phyloP scores from a whole-genome alignment of 2,888 invertebrate species.

The Camponotus fellah region DNA sequence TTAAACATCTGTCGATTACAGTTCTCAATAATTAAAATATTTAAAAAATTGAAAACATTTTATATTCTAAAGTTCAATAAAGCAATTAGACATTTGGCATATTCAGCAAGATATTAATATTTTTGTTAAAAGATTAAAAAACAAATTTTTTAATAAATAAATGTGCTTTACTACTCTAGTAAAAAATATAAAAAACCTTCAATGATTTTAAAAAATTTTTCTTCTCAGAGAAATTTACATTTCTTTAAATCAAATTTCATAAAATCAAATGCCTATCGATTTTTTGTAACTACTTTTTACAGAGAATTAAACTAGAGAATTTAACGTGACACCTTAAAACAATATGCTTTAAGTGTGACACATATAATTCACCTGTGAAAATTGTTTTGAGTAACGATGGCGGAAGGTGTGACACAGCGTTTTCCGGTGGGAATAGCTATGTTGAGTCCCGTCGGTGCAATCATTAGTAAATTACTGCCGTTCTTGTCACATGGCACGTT shows the following conservation, averaged over 20 bases:
- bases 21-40: too few relatives aligned
- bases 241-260: not conserved
- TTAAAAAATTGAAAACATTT: too few relatives aligned
- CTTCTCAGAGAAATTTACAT: not conserved
- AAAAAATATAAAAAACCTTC: not conserved
- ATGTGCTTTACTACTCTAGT: not conserved
- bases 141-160: not conserved
- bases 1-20: too few relatives aligned
- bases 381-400: slow-evolving; percentile 40
- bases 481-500: slow-evolving; percentile 87
- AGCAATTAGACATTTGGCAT: too few relatives aligned
- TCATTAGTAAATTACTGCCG: slow-evolving; percentile 90
- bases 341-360: too few relatives aligned
- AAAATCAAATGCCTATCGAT: not conserved
- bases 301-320: not conserved
- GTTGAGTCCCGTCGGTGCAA: slow-evolving; percentile 86
- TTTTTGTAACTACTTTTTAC: not conserved
- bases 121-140: too few relatives aligned
- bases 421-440: slow-evolving; percentile 37
- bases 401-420: slow-evolving; percentile 54
- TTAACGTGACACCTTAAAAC: not conserved
- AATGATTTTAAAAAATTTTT: not conserved
- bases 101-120: too few relatives aligned
- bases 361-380: slow-evolving; percentile 9
- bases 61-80: too few relatives aligned